Base-by-base conservation (phyloP, 2,113 vertebrate species). In the Paradisaea rubra region DNA sequence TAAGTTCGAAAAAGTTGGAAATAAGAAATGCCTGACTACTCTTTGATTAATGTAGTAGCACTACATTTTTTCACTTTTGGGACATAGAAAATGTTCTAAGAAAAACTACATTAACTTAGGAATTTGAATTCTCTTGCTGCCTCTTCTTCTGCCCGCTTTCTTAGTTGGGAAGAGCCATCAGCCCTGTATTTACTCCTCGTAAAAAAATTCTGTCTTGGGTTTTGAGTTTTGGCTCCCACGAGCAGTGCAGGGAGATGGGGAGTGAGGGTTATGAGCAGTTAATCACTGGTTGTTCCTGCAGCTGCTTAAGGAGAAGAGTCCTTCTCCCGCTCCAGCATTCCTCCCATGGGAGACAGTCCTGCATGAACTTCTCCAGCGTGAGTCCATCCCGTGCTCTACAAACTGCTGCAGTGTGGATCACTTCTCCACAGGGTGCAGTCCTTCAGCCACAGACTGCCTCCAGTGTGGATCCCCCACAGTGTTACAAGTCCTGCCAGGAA, bases 361-460 rank as follows among this genome's bases (percentile, higher is more conserved):
- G 35, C 23, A 28, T 0, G 1, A 24, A 23, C 68, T 73, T 50
- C 27, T 59, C 59, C 37, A 59, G 35, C 3, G 0, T 28, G 37
- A 65, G 23, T 52, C 35, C 23, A 8, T 73, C 18, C 66, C 12
- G 5, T 4, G 12, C 33, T 52, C 15, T 27, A 30, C 28, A 11
- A 7, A 13, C 52, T 73, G 10, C 52, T 37, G 50, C 59, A 65
- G 0, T 0, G 0, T 13, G 68, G 31, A 31, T 65, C 27, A 7
- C 22, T 42, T 31, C 37, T 72, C 50, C 22, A 44, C 22, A 10
- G 22, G 56, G 18, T 65, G 44, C 59, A 65, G 22, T 73, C 22
- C 42, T 56, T 47, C 42, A 64, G 66, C 14, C 42, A 49, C 66
- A 70, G 41, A 19, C 41, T 63, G 25, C 35, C 22, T 65, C 22